A percentile compares a stretch with the other conserved stretches of the same genome.
phyloP scores from a whole-genome alignment of 1,140 invertebrate species.

The Sitophilus oryzae region DNA sequence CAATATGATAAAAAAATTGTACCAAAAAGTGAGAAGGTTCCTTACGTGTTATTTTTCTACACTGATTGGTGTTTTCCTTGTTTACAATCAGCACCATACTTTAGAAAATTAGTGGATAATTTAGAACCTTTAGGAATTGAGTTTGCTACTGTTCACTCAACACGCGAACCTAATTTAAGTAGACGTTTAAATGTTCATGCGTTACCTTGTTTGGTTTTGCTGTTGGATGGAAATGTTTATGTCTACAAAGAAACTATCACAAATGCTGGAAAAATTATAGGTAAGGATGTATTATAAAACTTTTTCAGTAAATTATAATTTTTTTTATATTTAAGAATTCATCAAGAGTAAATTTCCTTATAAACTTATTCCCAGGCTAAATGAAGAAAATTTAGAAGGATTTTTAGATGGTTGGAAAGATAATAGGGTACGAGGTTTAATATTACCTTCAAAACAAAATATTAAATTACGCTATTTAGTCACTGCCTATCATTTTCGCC shows the following conservation, averaged over 20 bases:
- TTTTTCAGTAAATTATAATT: not conserved
- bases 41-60: slow-evolving; percentile 83
- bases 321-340: slow-evolving; percentile 58
- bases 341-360: slow-evolving; percentile 77
- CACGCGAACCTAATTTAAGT: slow-evolving; percentile 68
- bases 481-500: slow-evolving; percentile 79
- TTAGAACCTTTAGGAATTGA: slow-evolving; percentile 70
- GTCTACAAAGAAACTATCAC: slow-evolving; percentile 73
- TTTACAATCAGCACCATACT: slow-evolving; percentile 73
- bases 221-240: slow-evolving; percentile 73
- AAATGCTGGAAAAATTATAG: slow-evolving; percentile 73
- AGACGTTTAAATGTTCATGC: slow-evolving; percentile 70
- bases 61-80: slow-evolving; percentile 92
- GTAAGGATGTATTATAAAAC: slow-evolving; percentile 39
- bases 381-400: slow-evolving; percentile 64
- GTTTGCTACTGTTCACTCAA: slow-evolving; percentile 76
- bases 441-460: slow-evolving; percentile 73
- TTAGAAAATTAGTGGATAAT: slow-evolving; percentile 76
- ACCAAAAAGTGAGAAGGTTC: slow-evolving; percentile 72
- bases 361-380: slow-evolving; percentile 65
- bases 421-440: slow-evolving; percentile 82
- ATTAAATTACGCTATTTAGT: slow-evolving; percentile 80
- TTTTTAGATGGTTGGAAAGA: slow-evolving; percentile 87
- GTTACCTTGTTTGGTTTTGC: slow-evolving; percentile 74
- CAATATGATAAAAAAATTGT: slow-evolving; percentile 82